Base-by-base conservation (phyloP, 2,113 vertebrate species). In the Zeus faber region DNA sequence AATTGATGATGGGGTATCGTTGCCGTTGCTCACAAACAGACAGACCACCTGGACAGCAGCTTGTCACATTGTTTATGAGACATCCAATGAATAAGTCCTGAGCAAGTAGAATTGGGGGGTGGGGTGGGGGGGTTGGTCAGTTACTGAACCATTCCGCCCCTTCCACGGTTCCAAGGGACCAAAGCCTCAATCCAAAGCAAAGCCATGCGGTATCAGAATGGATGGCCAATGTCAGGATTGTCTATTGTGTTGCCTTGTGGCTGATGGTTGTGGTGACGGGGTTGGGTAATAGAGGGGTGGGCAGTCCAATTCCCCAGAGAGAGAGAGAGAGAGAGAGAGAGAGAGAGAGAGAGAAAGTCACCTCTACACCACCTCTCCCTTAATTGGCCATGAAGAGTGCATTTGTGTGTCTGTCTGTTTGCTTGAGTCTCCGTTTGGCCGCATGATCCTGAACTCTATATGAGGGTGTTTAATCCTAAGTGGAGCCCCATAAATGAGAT, bases 201-300 rank as follows among this genome's bases (percentile, higher is more conserved):
- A 58, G 50, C 16, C 64, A 72, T 70, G 31, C 64, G 63, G 55
- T 68, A 40, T 61, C 55, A 29, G 66, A 70, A 64, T 70, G 54
- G 54, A 63, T 66, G 72, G 62, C 69, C 70, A 81, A 57, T 62
- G 78, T 72, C 78, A 68, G 27, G 14, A 49, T 40, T 20, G 54
- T 39, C 55, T 45, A 63, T 71, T 79, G 70, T 53, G 59, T 75
- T 82, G 65, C 70, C 67, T 77, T 63, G 60, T 29, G 51, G 70
- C 65, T 56, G 62, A 65, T 61, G 35, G 72, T 64, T 58, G 31
- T 60, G 25, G 54, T 75, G 81, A 83, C 60, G 58, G 43, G 79
- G 71, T 81, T 27, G 26, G 26, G 5, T 4, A 29, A 29, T 29
- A 9, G 1, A 29, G 26, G 9, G 26, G 26, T 11, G 31, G 14